phyloP scores from a whole-genome alignment of 1,140 invertebrate genomes.

The Apis mellifera region Amel_HAv3.1 CM009942.2:11161501-11162000 shows the following conservation, averaged over 20 bases:
- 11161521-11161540: background rate
- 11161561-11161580: constrained; percentile 21
- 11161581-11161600: background rate
- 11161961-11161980: background rate
- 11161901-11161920: background rate
- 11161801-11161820: background rate
- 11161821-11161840: too few species aligned
- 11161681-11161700: background rate
- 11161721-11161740: background rate
- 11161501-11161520: background rate
- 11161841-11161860: too few species aligned
- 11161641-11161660: constrained; percentile 30
- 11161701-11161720: background rate
- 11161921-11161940: background rate
- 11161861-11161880: background rate
- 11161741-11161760: background rate
- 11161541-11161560: background rate
- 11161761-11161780: background rate
- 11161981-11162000: background rate
- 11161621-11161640: constrained; percentile 12
- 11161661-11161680: constrained; percentile 24
- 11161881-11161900: background rate
- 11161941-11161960: background rate
- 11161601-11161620: constrained; percentile 30
- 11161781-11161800: background rate